Evolutionary conservation across 2,888 invertebrate genomes (phyloP).

Genomic region (Pteria penguin): DNA sequence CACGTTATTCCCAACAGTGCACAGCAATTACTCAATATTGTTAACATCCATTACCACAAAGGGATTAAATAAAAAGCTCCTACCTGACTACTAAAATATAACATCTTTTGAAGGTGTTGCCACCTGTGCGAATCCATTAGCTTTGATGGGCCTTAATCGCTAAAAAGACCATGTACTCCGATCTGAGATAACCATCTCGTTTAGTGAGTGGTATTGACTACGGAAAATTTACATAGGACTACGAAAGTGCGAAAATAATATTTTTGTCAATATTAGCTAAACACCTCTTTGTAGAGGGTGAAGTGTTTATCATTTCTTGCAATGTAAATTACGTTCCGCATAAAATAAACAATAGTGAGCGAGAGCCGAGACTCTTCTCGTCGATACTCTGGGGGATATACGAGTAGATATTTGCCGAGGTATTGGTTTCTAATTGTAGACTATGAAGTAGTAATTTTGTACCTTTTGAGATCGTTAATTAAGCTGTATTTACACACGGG

Average conservation of each 20-base stretch:
- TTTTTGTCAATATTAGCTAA: background rate
- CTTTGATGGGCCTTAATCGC: background rate
- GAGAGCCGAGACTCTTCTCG: too few species aligned
- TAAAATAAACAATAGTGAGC: background rate
- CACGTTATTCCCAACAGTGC: too few species aligned
- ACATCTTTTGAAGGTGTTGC: background rate
- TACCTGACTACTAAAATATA: too few species aligned
- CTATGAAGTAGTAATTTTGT: too few species aligned
- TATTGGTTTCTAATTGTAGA: too few species aligned
- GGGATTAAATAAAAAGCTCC: too few species aligned
- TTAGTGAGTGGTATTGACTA: background rate
- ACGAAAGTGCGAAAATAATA: background rate
- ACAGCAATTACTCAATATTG: too few species aligned
- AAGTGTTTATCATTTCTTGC: background rate
- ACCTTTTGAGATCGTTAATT: too few species aligned
- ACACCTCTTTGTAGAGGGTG: background rate
- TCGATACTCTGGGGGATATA: too few species aligned
- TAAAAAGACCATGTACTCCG: background rate
- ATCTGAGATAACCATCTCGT: background rate
- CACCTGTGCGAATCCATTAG: background rate
- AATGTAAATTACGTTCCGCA: background rate
- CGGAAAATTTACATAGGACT: background rate
- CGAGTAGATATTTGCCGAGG: too few species aligned
- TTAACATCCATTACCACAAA: too few species aligned
- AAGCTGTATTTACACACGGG: too few species aligned